Evolutionary conservation across 2,113 vertebrate genomes (phyloP).

Genomic region (Nothoprocta pentlandii): DNA sequence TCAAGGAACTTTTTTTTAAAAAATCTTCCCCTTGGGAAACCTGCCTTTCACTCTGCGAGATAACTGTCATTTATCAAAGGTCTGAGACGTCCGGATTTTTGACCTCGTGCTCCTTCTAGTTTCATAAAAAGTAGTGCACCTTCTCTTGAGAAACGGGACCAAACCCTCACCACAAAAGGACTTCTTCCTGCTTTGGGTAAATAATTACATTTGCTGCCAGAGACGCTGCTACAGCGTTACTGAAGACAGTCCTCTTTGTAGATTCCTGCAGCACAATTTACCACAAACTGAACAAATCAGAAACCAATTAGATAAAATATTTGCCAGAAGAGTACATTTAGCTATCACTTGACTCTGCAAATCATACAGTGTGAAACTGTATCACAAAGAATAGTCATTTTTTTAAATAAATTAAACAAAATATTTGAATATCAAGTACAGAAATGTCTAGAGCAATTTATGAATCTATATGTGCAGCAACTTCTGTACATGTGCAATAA

Average conservation of each 20-base stretch:
- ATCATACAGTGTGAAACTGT: neutral
- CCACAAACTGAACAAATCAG: neutral
- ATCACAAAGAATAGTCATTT: neutral
- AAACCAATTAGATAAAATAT: constrained; percentile 17
- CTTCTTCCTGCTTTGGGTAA: neutral
- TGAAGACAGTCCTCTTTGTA: neutral
- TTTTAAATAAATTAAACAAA: neutral
- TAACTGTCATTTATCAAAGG: constrained; percentile 60
- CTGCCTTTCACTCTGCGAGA: constrained; percentile 45
- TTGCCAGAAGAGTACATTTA: constrained; percentile 6
- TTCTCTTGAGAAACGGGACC: neutral
- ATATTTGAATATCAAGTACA: neutral
- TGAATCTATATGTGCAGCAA: neutral
- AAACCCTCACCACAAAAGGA: constrained; percentile 18
- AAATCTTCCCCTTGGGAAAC: constrained; percentile 19
- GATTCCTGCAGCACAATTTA: neutral
- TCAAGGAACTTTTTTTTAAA: neutral
- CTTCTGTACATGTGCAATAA: neutral
- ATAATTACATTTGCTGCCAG: neutral
- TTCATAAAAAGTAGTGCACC: neutral
- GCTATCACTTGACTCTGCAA: neutral
- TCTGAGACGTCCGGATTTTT: constrained; percentile 26
- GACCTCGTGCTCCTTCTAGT: constrained; percentile 2
- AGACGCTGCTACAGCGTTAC: neutral
- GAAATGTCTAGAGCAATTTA: neutral